A percentile compares a stretch with the other conserved stretches of the same genome.
These are phyloP conservation scores for Luscinia megarhynchos DNA, from an alignment of 2,797 vertebrate genomes.

Conservation along the genomic window DNA sequence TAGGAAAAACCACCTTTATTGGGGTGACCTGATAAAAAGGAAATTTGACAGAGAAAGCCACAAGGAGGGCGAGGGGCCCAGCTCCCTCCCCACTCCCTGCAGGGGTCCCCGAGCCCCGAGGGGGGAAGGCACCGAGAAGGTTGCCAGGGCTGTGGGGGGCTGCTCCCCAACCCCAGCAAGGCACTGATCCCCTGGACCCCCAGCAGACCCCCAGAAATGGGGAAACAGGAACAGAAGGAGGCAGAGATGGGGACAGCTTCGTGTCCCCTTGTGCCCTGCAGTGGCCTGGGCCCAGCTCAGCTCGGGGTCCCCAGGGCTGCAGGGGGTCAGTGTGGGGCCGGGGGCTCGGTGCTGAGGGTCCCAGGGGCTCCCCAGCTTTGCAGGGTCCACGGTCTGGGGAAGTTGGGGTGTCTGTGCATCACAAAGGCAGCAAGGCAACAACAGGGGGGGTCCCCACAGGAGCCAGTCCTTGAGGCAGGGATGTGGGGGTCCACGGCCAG, in stretches of 20 bases:
- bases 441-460: not conserved
- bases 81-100: not conserved
- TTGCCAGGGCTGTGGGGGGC: accelerated
- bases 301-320: not conserved
- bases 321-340: accelerated
- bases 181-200: not conserved
- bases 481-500: accelerated
- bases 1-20: slow-evolving; percentile 67
- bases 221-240: not conserved
- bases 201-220: not conserved
- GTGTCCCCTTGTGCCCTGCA: not conserved
- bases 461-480: not conserved
- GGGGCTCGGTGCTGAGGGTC: not conserved
- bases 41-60: not conserved
- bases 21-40: slow-evolving; percentile 35
- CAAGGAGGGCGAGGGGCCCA: not conserved
- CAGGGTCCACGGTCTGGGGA: not conserved
- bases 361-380: accelerated
- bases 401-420: not conserved
- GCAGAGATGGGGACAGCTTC: not conserved
- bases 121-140: not conserved
- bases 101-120: not conserved
- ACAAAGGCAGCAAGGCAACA: not conserved
- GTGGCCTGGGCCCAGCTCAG: not conserved
- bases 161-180: not conserved